Evolutionary conservation across 2,113 vertebrate species (phyloP), one percentile per base, ranked within the genome.

Genomic region (Tringa solitaria): DNA sequence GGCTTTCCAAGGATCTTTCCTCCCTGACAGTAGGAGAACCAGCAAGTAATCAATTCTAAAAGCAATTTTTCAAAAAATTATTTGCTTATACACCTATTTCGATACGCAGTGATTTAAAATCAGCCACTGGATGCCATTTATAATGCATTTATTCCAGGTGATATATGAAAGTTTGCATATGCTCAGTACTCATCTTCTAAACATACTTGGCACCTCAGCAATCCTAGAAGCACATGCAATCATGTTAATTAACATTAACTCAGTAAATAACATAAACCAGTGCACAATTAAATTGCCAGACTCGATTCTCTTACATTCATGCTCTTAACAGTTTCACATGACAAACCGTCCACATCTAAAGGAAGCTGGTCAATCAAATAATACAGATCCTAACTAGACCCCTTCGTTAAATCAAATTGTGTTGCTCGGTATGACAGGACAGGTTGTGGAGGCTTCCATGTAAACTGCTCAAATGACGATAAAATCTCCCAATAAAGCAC

Each of bases 241-340:
- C 64, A 84, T 24, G 17, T 74, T 91, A 80, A 95, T 93, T 91
- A 96, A 87, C 77, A 50, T 61, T 81, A 83, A 81, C 33, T 51
- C 51, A 73, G 24, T 53, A 45, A 95, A 64, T 33, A 88, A 89
- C 78, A 79, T 48, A 88, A 93, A 76, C 30, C 53, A 85, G 56
- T 57, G n/a, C 64, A 81, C 69, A 90, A 95, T 92, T 89, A 85
- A 87, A 84, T 87, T 65, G 75, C 43, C 32, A 91, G 72, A 68
- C 50, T 76, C 51, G 11, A 79, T 87, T 93, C n/a, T 75, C 50
- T 93, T 90, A 81, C 69, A 64, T 91, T 97, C 79, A 94, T 70
- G 81, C 56, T 77, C 21, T 75, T 63, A 93, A 79, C 32, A 63
- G 75, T 73, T 89, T 81, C 78, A 77, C 53, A 33, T 26, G 83